These are phyloP conservation scores for Myiozetetes cayanensis DNA, from an alignment of 2,113 vertebrate genomes.

Conservation along the genomic window DNA sequence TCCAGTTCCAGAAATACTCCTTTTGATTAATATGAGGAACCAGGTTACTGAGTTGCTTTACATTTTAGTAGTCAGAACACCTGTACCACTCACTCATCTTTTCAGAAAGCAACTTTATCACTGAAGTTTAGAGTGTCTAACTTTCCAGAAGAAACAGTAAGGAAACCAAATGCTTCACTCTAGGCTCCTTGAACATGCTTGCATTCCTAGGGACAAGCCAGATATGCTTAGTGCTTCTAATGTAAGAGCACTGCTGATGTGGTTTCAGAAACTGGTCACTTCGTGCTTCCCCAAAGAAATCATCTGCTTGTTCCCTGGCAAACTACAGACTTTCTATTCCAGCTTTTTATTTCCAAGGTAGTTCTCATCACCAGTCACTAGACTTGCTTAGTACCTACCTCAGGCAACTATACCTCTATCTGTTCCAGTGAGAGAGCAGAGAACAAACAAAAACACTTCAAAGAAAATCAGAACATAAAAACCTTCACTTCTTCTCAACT, in stretches of 20 bases:
- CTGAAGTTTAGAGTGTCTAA: accelerated
- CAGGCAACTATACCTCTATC: not conserved
- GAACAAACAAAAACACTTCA: not conserved
- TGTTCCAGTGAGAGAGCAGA: not conserved
- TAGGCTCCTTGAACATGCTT: not conserved
- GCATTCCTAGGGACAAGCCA: not conserved
- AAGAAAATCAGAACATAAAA: not conserved
- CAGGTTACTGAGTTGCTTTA: not conserved
- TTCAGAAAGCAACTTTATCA: not conserved
- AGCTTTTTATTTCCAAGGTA: not conserved
- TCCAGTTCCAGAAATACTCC: not conserved
- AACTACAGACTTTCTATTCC: not conserved
- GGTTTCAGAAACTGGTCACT: not conserved
- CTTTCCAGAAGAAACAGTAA: not conserved
- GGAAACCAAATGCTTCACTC: not conserved
- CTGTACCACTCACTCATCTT: accelerated
- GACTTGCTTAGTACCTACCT: not conserved
- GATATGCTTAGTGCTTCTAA: not conserved
- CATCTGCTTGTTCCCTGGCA: not conserved
- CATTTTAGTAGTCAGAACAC: not conserved
- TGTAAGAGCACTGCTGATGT: not conserved
- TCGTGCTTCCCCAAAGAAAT: not conserved
- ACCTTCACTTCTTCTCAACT: not conserved
- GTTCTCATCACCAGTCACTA: not conserved
- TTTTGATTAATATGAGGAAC: not conserved